Evolutionary conservation across 2,797 vertebrate genomes (phyloP), one percentile per base, ranked within the genome.

Genomic region (Cetoscarus ocellatus): DNA sequence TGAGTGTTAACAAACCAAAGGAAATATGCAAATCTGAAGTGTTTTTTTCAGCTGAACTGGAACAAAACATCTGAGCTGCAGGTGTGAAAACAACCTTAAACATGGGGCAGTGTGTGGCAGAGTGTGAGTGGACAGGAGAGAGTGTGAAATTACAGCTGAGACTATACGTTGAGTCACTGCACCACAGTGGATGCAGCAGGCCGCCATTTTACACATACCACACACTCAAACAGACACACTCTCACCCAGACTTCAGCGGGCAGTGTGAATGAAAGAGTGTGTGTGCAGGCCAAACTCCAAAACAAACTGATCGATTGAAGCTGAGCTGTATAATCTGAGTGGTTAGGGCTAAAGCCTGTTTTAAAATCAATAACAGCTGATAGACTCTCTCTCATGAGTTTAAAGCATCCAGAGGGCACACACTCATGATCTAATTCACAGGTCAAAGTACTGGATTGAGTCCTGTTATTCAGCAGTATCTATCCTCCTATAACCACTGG

Each of bases 121-220:
- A n/a, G n/a, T n/a, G n/a, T 18, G 47, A 10, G 47, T 19, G 45
- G 63, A 61, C 36, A 53, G 57, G 47, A 60, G 35, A 49, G 42
- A 71, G 79, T 44, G 18, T 87, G 70, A 61, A 87, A 85, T 86
- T 85, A 84, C 84, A 85, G 82, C 73, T 19, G 51, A 49, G 59
- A 63, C 65, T 44, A 75, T 62, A 53, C 85, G 85, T 81, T 88
- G 84, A 88, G 84, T 87, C 84, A 87, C 69, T 35, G 62, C 74
- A 52, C 77, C 79, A 81, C 90, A 83, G 76, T 56, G 75, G 61
- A 64, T 80, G 70, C 2, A 63, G 66, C 47, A 0, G 49, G 19
- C 59, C 1, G 53, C 53, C 39, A 40, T 11, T 10, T 11, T 11
- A 40, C 39, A 40, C 39, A 18, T 0, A 8, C 6, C 14, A n/a